Evolutionary conservation across 2,797 vertebrate species (phyloP).

Genomic region (Chelonia mydas): DNA sequence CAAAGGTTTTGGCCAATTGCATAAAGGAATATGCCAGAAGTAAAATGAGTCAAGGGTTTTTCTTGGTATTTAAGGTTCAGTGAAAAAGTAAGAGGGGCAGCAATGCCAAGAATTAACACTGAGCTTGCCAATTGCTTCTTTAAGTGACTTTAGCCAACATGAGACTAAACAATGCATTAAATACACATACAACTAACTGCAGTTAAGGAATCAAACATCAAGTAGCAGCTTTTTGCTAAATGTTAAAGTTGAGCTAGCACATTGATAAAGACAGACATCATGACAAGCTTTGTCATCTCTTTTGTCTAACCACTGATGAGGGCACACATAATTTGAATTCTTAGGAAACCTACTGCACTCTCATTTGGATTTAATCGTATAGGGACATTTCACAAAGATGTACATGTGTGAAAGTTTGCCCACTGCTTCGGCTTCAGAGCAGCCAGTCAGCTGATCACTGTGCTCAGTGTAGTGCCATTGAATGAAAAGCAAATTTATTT

Average conservation of each 20-base stretch:
- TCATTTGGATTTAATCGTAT: slow-evolving; percentile 48
- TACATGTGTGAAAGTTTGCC: slow-evolving; percentile 39
- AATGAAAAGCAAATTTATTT: slow-evolving; percentile 25
- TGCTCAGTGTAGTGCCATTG: background rate
- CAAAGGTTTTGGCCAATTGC: slow-evolving; percentile 69
- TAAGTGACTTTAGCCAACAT: slow-evolving; percentile 79
- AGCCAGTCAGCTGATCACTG: slow-evolving; percentile 38
- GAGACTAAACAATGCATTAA: slow-evolving; percentile 84
- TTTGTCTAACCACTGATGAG: slow-evolving; percentile 66
- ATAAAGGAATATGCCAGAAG: slow-evolving; percentile 61
- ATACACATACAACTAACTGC: slow-evolving; percentile 71
- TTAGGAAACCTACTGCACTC: slow-evolving; percentile 32
- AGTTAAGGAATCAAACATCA: slow-evolving; percentile 77
- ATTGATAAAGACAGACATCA: slow-evolving; percentile 70
- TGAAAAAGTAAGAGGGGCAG: slow-evolving; percentile 77
- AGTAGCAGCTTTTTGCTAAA: slow-evolving; percentile 74
- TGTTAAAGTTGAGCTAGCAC: slow-evolving; percentile 71
- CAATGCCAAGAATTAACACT: slow-evolving; percentile 80
- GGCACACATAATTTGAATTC: slow-evolving; percentile 51
- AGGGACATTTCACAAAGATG: slow-evolving; percentile 11
- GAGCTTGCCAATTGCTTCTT: slow-evolving; percentile 80
- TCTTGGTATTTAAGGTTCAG: slow-evolving; percentile 82
- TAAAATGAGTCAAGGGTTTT: slow-evolving; percentile 79
- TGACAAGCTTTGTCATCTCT: slow-evolving; percentile 54
- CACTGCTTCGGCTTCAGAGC: slow-evolving; percentile 31